Base-by-base conservation (phyloP, 2,888 invertebrate species). In the Agrypnus murinus region DNA sequence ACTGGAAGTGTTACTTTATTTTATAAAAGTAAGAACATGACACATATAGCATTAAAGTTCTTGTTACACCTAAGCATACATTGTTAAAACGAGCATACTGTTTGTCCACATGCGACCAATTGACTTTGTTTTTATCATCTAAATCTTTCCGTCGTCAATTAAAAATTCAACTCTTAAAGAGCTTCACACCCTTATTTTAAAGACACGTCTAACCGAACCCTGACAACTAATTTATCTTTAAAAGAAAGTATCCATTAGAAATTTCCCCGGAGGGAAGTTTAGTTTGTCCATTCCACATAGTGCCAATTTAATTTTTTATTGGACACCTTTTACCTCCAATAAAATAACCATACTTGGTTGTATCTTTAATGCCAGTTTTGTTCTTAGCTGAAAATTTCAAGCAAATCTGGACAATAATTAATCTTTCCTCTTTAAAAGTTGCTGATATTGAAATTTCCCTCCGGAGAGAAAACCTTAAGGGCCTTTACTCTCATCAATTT, bases 221-320 rank as follows among this genome's bases (percentile, higher is more conserved):
- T 31, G 50, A 32, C 50, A 50, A 32, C 6, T 31, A 50, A 50
- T 32, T 50, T 10, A 12, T 50, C 50, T 50, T n/a, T 7, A 14
- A 6, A 25, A 50, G 25, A 46, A 25, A 50, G 19, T 12, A 12
- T 2, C 31, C 8, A 50, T 50, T 50, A 25, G 6, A 19, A 50
- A 50, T 50, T 50, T 50, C 50, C 50, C 50, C 4, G n/a, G 50
- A 50, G 50, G 32, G 2, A n/a, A 6, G 5, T n/a, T 10, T 12
- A 10, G 2, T 19, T 32, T 50, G 31, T 31, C 50, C 32, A 32
- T 5, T 10, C 25, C 25, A 25, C 10, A 3, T 25, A 19, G 36
- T n/a, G n/a, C 25, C 25, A 25, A n/a, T 40, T 10, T 4, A 25
- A 48, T 25, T 48, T 48, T 48, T 48, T 15, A 17, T 45, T 17